These are phyloP conservation scores for Meiosimyza platycephala DNA, from an alignment of 2,888 invertebrate genomes.

Conservation along the genomic window DNA sequence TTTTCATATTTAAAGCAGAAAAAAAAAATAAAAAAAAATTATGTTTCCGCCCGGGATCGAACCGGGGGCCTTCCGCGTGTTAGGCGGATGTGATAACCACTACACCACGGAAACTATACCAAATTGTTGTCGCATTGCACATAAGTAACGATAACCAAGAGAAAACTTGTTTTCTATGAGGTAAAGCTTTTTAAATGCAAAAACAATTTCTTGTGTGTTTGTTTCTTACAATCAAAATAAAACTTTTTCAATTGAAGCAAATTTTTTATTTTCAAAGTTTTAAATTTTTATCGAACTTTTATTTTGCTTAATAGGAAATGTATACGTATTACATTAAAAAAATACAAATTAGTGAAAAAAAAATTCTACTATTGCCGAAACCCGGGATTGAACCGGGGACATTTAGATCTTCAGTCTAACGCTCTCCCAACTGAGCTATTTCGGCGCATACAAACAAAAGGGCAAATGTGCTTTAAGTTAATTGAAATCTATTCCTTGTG, in stretches of 20 bases:
- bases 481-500: too few relatives aligned
- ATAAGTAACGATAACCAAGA: too few relatives aligned
- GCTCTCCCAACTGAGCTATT: conserved; percentile 58
- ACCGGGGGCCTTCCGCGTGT: conserved; percentile 65
- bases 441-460: conserved; percentile 41
- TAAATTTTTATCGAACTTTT: neutral
- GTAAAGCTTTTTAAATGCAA: too few relatives aligned
- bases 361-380: conserved; percentile 42
- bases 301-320: neutral
- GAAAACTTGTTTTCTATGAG: too few relatives aligned
- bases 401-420: conserved; percentile 55
- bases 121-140: too few relatives aligned
- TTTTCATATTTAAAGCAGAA: too few relatives aligned
- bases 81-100: conserved; percentile 65
- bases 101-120: conserved; percentile 61
- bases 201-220: too few relatives aligned
- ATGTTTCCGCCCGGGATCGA: conserved; percentile 64
- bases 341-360: neutral
- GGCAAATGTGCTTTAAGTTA: neutral
- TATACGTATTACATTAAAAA: neutral
- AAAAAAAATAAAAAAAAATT: neutral
- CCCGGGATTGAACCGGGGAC: conserved; percentile 55
- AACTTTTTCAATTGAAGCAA: too few relatives aligned
- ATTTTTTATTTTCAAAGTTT: too few relatives aligned
- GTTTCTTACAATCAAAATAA: too few relatives aligned